These are phyloP conservation scores for Beris morrisii DNA, from an alignment of 2,888 invertebrate genomes.

Conservation along the genomic window DNA sequence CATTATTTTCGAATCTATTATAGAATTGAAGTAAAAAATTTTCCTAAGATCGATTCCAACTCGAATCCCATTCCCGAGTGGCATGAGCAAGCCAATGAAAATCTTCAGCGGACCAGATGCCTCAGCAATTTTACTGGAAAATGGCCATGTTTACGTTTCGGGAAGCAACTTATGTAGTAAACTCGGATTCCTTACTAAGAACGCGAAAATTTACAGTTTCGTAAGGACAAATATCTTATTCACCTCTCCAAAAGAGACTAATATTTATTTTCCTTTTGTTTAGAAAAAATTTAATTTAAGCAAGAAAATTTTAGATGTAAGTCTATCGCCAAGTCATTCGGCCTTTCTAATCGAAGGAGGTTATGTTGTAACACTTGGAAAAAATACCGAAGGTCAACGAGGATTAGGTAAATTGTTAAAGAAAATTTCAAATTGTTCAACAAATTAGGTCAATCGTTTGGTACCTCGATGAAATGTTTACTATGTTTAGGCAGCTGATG, in stretches of 20 bases:
- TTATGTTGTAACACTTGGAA: slow-evolving; percentile 66
- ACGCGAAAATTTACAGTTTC: slow-evolving; percentile 49
- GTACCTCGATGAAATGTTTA: no score
- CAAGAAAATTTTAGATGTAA: slow-evolving; percentile 61
- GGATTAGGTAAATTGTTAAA: slow-evolving; percentile 53
- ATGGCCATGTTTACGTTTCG: slow-evolving; percentile 64
- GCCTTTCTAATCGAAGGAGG: slow-evolving; percentile 66
- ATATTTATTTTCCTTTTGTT: slow-evolving; percentile 14
- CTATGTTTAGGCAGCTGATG: background rate
- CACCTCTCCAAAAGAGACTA: background rate
- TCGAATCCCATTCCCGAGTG: slow-evolving; percentile 44
- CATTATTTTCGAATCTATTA: background rate
- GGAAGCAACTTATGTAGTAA: slow-evolving; percentile 68
- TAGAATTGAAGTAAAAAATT: slow-evolving; percentile 43
- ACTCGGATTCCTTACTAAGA: slow-evolving; percentile 60
- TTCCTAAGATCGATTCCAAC: slow-evolving; percentile 44
- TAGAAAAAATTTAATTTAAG: slow-evolving; percentile 59
- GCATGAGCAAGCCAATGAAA: slow-evolving; percentile 57
- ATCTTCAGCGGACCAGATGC: slow-evolving; percentile 66
- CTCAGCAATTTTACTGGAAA: slow-evolving; percentile 63
- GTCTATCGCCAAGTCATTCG: slow-evolving; percentile 65
- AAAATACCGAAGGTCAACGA: slow-evolving; percentile 66
- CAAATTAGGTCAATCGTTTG: no score
- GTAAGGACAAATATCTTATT: slow-evolving; percentile 41
- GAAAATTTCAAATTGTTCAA: background rate